Percentiles rank a stretch among this genome's conserved stretches.
phyloP scores from a whole-genome alignment of 2,888 invertebrate genomes.

The Clistopyga incitator region DNA sequence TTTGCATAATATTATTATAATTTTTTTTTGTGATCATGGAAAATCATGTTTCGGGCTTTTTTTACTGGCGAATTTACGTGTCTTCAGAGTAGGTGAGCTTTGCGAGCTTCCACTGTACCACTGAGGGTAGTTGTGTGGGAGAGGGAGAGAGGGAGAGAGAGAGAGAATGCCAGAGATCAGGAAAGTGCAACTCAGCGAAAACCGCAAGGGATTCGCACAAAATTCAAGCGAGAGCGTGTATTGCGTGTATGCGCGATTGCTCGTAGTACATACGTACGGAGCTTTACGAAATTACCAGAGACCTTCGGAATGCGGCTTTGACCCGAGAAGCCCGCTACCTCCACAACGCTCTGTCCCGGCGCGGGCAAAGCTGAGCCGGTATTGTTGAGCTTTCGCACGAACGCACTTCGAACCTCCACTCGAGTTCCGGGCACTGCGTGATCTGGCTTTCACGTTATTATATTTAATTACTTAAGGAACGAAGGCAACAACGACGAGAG shows the following conservation, averaged over 20 bases:
- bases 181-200: background rate
- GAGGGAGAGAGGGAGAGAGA: background rate
- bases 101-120: too few species aligned
- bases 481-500: background rate
- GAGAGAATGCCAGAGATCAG: background rate
- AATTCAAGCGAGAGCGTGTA: background rate
- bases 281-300: constrained; percentile 50
- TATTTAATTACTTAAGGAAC: constrained; percentile 23
- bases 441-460: constrained; percentile 29
- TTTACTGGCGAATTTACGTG: too few species aligned
- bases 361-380: background rate
- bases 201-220: background rate
- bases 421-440: background rate
- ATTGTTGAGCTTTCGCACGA: background rate
- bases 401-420: background rate
- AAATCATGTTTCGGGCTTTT: too few species aligned
- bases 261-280: background rate
- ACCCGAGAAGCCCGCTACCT: constrained; percentile 21
- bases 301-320: constrained; percentile 53
- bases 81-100: too few species aligned
- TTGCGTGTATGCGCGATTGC: background rate
- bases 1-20: too few species aligned
- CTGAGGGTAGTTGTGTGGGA: background rate
- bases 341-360: background rate
- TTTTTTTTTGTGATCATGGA: too few species aligned